These are phyloP conservation scores for Heliothis subflexa DNA, from an alignment of 1,140 invertebrate species.

Conservation along the genomic window DNA sequence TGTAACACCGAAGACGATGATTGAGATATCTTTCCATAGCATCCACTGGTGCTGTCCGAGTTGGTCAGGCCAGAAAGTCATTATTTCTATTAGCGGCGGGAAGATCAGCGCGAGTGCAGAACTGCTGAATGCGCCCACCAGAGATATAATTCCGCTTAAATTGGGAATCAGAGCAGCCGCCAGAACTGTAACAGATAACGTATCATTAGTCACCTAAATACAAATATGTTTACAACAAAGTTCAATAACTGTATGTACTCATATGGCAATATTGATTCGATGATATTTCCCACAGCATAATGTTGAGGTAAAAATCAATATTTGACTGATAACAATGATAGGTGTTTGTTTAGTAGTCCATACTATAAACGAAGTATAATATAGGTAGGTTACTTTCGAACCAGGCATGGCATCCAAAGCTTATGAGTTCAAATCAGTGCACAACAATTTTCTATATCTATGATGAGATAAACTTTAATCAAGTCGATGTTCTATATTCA, in stretches of 20 bases:
- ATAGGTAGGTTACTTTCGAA: constrained; percentile 22
- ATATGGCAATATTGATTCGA: neutral
- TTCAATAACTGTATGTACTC: neutral
- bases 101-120: constrained; percentile 96
- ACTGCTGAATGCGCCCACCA: constrained; percentile 96
- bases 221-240: neutral
- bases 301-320: constrained; percentile 22
- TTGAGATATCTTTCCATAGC: constrained; percentile 90
- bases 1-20: constrained; percentile 91
- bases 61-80: constrained; percentile 91
- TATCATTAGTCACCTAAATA: constrained; percentile 11
- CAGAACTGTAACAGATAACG: constrained; percentile 87
- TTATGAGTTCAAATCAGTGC: neutral
- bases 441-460: neutral
- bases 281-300: constrained; percentile 6
- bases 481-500: constrained; percentile 9
- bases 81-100: constrained; percentile 96
- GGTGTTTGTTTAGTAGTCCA: neutral
- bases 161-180: constrained; percentile 94
- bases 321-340: constrained; percentile 23
- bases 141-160: constrained; percentile 95
- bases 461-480: constrained; percentile 12
- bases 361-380: neutral
- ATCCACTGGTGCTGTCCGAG: constrained; percentile 88
- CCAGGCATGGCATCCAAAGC: constrained; percentile 1